These are phyloP conservation scores for Limnothrissa miodon DNA, from an alignment of 2,113 vertebrate genomes.

Conservation along the genomic window DNA sequence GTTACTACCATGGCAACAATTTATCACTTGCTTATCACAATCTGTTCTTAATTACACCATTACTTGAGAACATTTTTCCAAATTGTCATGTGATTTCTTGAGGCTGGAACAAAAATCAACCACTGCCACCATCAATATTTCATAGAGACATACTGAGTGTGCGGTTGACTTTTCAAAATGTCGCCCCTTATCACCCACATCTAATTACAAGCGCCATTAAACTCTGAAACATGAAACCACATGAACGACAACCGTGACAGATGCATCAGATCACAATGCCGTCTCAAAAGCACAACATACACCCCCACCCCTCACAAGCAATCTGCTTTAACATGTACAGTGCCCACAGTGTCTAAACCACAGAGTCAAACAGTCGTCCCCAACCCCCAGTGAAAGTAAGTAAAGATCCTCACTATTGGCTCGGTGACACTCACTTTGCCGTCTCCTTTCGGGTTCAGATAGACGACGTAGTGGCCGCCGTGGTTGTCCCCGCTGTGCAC, in stretches of 20 bases:
- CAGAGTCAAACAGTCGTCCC: background rate
- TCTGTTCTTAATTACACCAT: background rate
- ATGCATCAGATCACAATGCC: background rate
- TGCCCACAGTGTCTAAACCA: background rate
- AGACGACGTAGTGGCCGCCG: constrained; percentile 98
- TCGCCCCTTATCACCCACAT: background rate
- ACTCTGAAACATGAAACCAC: background rate
- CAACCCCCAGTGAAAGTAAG: background rate
- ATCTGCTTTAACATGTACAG: background rate
- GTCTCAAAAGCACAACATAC: background rate
- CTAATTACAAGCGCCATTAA: background rate
- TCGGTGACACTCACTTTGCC: constrained; percentile 91
- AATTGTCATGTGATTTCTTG: background rate
- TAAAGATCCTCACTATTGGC: constrained; percentile 67
- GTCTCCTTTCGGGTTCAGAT: constrained; percentile 97
- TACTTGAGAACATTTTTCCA: background rate
- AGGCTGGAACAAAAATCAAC: background rate
- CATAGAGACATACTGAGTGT: background rate
- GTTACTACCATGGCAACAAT: background rate
- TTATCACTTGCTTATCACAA: background rate
- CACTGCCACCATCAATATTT: background rate
- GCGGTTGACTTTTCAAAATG: background rate
- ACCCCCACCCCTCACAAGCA: too few relatives aligned
- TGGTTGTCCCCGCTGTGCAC: constrained; percentile 99
- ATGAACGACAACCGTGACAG: too few relatives aligned